Conservation (phyloP, 2,113 vertebrate species). For the Elaphurus davidianus region DNA sequence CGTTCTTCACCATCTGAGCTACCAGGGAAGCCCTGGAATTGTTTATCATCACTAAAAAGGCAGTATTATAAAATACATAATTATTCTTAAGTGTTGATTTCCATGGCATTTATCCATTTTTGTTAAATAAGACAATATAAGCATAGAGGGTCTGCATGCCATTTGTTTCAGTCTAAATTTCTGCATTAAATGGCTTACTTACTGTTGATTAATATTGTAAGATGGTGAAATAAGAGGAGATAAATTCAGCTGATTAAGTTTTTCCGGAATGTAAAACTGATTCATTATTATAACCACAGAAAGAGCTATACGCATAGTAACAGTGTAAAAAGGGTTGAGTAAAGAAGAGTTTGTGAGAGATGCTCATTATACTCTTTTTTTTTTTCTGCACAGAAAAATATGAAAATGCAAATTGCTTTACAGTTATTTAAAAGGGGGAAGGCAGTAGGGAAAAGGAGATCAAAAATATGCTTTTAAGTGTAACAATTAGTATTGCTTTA, state of each 20-base stretch:
- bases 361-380: not conserved
- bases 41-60: conserved; percentile 10
- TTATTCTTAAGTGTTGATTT: not conserved
- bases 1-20: not conserved
- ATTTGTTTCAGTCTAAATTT: conserved; percentile 9
- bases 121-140: not conserved
- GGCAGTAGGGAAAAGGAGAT: conserved; percentile 18
- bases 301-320: not conserved
- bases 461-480: conserved; percentile 1
- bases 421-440: conserved; percentile 35
- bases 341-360: not conserved
- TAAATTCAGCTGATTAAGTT: not conserved
- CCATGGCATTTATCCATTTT: not conserved
- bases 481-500: conserved; percentile 31
- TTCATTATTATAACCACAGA: not conserved
- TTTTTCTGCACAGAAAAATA: not conserved
- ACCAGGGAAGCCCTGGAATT: not conserved
- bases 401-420: conserved; percentile 38
- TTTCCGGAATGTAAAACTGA: not conserved
- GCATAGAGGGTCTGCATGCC: not conserved
- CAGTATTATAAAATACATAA: not conserved
- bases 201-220: not conserved
- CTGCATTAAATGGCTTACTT: not conserved
- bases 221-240: not conserved
- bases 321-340: not conserved